Conservation (phyloP, 2,888 invertebrate genomes). For the Nasonia oneida region DNA sequence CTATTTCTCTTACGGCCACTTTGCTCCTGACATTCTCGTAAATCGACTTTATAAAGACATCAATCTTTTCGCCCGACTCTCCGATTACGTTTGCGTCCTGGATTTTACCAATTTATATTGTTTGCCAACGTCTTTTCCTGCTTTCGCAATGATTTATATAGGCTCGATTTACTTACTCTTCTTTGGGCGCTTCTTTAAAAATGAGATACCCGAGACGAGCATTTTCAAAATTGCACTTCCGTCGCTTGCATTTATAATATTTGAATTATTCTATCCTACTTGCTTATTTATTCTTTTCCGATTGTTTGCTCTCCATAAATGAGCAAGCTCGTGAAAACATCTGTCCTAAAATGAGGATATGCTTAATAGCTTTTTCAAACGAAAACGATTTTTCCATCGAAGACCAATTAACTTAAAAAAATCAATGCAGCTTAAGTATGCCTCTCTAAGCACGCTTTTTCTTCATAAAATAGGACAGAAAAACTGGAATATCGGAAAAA, state of each 20-base stretch:
- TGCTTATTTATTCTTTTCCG: neutral
- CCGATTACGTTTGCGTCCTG: slow-evolving; percentile 24
- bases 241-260: neutral
- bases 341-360: too few species aligned
- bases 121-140: neutral
- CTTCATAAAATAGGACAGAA: neutral
- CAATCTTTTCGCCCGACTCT: slow-evolving; percentile 27
- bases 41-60: slow-evolving; percentile 46
- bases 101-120: slow-evolving; percentile 4
- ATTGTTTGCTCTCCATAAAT: too few species aligned
- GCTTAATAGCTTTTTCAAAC: neutral
- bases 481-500: neutral
- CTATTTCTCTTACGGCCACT: slow-evolving; percentile 30
- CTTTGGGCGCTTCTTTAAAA: neutral
- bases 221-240: neutral
- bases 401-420: neutral
- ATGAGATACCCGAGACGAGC: neutral
- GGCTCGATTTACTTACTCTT: neutral
- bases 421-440: neutral
- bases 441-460: neutral
- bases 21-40: slow-evolving; percentile 34
- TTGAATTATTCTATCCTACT: neutral
- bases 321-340: too few species aligned
- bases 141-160: neutral
- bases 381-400: neutral